Evolutionary conservation across 2,888 invertebrate species (phyloP).

Genomic region (Myopa testacea): DNA sequence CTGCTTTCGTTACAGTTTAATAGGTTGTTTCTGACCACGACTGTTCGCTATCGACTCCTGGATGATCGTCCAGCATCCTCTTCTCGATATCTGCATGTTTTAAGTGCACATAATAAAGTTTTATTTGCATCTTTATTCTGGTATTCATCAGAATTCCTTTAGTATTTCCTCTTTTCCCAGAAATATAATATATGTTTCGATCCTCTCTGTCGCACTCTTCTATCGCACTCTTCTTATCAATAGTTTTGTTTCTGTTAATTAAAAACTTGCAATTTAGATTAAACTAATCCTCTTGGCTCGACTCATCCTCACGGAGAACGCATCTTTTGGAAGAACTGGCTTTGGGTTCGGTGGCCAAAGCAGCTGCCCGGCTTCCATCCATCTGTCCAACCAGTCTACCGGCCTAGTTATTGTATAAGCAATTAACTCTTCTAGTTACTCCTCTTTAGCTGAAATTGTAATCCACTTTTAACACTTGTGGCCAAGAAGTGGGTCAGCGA

Average conservation of each 20-base stretch:
- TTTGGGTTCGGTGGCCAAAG: too few species aligned
- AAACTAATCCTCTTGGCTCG: background rate
- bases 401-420: background rate
- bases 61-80: too few species aligned
- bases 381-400: background rate
- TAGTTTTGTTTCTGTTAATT: slow-evolving; percentile 24
- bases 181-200: background rate
- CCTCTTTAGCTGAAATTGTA: background rate
- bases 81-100: too few species aligned
- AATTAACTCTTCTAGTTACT: background rate
- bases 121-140: background rate
- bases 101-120: background rate
- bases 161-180: too few species aligned
- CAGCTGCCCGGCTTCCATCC: background rate
- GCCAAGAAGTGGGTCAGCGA: slow-evolving; percentile 23
- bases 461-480: slow-evolving; percentile 18
- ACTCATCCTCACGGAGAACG: background rate
- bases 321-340: too few species aligned
- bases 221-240: background rate
- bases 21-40: background rate
- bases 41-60: background rate
- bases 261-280: slow-evolving; percentile 28
- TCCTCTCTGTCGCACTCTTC: background rate
- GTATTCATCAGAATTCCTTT: background rate
- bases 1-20: too few species aligned